Evolutionary conservation across 2,113 vertebrate species (phyloP), one percentile per base, ranked within the genome.

Genomic region (Mastomys natalensis): DNA sequence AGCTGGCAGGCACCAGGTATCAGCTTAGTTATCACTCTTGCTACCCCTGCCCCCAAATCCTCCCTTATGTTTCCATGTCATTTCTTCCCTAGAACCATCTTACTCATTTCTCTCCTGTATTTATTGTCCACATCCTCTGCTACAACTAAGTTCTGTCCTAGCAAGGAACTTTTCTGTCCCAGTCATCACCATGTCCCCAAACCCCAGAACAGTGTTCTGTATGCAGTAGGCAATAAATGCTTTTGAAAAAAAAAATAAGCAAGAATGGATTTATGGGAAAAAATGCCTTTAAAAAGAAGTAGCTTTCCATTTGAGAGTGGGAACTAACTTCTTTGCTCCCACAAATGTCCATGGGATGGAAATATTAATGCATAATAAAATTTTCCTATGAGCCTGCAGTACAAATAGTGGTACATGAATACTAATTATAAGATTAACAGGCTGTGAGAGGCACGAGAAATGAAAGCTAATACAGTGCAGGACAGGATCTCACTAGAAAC

Each of bases 401-500:
- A 51, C 70, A 91, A 80, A 55, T 55, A 16, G 51, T 60, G 21
- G 45, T 76, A 90, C 43, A 51, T 72, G 85, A 94, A 76, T 86
- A 96, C 81, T 93, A 88, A 95, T 91, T 80, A 80, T 16, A 62
- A 95, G 85, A 73, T 87, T 76, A 62, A 9, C n/a, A 29, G 66
- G 40, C 90, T 88, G 74, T 90, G 43, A 89, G 90, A 94, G 78
- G 70, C n/a, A 45, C 24, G 7, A 7, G 60, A 13, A 76, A 82
- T 34, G n/a, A 86, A 92, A 53, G 29, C 90, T 81, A 7, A 73
- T 26, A 6, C 43, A 48, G 90, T 93, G 85, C 17, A 92, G 55
- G 60, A n/a, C 87, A 94, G 62, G 12, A 93, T 22, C 51, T 90
- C 55, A 26, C 55, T 95, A 29, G 81, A 91, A 94, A 73, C 40